These are phyloP conservation scores for Callyntrura sp. DNA, from an alignment of 2,888 invertebrate genomes.

Conservation along the genomic window DNA sequence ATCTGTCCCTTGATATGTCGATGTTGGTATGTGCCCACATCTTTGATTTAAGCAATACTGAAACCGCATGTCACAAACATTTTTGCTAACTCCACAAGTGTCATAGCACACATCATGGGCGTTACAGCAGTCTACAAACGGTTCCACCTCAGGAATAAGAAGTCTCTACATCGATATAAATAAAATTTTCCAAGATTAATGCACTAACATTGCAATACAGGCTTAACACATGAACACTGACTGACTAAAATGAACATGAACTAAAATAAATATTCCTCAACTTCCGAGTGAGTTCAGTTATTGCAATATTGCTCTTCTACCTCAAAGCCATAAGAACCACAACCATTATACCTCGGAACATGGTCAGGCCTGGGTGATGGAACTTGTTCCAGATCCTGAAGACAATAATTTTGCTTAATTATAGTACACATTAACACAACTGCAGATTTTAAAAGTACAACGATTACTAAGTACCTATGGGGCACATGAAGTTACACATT, in stretches of 20 bases:
- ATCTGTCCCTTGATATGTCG: not conserved
- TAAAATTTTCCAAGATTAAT: not conserved
- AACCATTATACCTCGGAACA: conserved; percentile 92
- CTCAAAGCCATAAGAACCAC: conserved; percentile 92
- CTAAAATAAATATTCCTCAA: too few relatives aligned
- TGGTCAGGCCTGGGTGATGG: conserved; percentile 89
- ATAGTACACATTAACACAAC: not conserved
- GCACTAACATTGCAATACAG: too few relatives aligned
- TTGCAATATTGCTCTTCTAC: conserved; percentile 85
- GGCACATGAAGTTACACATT: conserved; percentile 40
- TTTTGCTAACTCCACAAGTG: conserved; percentile 94
- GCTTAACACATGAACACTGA: too few relatives aligned
- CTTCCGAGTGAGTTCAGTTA: not conserved
- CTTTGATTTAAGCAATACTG: conserved; percentile 89
- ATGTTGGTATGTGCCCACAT: not conserved
- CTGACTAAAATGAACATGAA: too few relatives aligned
- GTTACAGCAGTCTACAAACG: conserved; percentile 95
- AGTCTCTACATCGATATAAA: conserved; percentile 17
- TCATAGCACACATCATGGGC: conserved; percentile 96
- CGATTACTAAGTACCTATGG: conserved; percentile 27
- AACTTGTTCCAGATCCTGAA: conserved; percentile 54
- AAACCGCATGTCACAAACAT: conserved; percentile 94
- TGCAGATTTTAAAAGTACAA: not conserved
- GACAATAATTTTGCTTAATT: not conserved
- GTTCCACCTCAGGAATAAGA: conserved; percentile 91